Evolutionary conservation across 2,113 vertebrate genomes (phyloP).

Genomic region (Protomyctophum bolini): DNA sequence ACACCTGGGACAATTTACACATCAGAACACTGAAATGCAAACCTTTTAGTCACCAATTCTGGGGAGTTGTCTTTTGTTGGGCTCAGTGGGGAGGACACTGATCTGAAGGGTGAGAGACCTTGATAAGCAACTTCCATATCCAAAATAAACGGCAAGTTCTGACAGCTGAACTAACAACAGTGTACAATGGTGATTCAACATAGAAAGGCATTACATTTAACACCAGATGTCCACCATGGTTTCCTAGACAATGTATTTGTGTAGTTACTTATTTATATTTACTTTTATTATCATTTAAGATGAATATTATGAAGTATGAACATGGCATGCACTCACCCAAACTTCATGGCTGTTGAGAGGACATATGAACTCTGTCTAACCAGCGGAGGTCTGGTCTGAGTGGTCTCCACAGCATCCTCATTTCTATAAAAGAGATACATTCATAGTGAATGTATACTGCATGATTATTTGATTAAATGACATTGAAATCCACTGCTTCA

Average conservation of each 20-base stretch:
- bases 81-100: constrained; percentile 12
- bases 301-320: neutral
- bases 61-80: neutral
- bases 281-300: neutral
- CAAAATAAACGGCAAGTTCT: neutral
- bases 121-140: constrained; percentile 3
- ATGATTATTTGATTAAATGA: neutral
- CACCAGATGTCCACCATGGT: neutral
- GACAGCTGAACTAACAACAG: neutral
- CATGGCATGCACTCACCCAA: constrained; percentile 60
- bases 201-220: neutral
- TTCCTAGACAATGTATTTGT: no score
- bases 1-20: neutral
- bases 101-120: constrained; percentile 30
- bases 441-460: neutral
- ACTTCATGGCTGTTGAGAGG: constrained; percentile 44
- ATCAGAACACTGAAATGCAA: constrained; percentile 18
- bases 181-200: neutral
- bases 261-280: no score
- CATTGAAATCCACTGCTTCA: no score
- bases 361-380: constrained; percentile 37
- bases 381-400: neutral
- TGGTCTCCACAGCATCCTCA: neutral
- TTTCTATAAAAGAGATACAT: constrained; percentile 37
- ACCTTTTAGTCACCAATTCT: constrained; percentile 10